Percentiles rank a stretch among this genome's conserved stretches.
phyloP scores from a whole-genome alignment of 2,113 vertebrate genomes.

The Euleptes europaea region DNA sequence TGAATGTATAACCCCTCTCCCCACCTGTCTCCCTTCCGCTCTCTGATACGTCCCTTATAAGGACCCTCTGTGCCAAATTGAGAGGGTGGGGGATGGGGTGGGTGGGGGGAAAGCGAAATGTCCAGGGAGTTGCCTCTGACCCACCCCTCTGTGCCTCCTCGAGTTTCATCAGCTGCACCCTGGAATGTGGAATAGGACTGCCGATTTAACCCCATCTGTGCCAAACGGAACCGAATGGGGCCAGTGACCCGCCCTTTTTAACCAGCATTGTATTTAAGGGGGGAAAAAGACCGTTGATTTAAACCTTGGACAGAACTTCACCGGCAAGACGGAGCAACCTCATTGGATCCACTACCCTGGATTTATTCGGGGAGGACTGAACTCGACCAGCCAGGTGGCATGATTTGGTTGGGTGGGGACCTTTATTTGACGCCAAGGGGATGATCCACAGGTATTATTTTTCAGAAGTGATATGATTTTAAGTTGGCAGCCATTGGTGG shows the following conservation, averaged over 20 bases:
- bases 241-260: background rate
- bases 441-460: background rate
- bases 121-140: background rate
- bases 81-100: background rate
- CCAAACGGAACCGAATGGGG: conserved; percentile 22
- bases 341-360: background rate
- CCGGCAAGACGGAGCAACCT: background rate
- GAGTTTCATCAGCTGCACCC: background rate
- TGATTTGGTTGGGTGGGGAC: background rate
- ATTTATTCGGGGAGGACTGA: background rate
- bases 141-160: background rate
- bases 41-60: conserved; percentile 8
- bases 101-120: background rate
- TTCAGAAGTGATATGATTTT: background rate
- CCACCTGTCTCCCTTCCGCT: background rate
- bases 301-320: background rate
- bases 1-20: conserved; percentile 22
- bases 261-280: conserved; percentile 6
- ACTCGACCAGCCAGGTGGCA: background rate
- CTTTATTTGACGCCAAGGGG: background rate
- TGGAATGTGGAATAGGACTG: conserved; percentile 8
- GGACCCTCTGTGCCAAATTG: conserved; percentile 29
- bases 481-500: background rate
- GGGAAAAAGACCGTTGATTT: background rate
- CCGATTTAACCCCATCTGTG: conserved; percentile 2